phyloP scores from a whole-genome alignment of 2,113 vertebrate species.

The Lepisosteus osseus region DNA sequence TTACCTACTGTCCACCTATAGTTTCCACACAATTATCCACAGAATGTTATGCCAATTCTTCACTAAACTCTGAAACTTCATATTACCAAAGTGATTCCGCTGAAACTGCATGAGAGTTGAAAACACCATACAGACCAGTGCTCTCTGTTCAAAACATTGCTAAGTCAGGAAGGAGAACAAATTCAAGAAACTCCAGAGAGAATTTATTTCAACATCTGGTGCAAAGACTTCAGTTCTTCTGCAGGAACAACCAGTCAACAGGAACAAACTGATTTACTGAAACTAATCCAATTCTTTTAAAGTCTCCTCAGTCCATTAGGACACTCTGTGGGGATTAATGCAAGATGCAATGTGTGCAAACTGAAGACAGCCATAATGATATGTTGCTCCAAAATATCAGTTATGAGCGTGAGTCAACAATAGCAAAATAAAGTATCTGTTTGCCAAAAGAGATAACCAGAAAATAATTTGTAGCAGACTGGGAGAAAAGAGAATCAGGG shows the following conservation, averaged over 20 bases:
- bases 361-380: conserved; percentile 9
- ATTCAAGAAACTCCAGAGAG: conserved; percentile 9
- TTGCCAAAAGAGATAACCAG: conserved; percentile 18
- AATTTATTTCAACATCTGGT: conserved; percentile 6
- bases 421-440: background rate
- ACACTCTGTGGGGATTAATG: conserved; percentile 4
- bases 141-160: background rate
- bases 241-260: background rate
- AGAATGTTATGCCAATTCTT: background rate
- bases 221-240: background rate
- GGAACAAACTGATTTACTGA: conserved; percentile 18
- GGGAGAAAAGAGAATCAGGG: background rate
- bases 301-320: conserved; percentile 22
- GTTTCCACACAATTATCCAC: too few relatives aligned
- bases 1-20: too few relatives aligned
- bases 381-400: conserved; percentile 21
- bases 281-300: conserved; percentile 13
- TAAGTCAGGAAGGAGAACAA: background rate
- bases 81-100: background rate
- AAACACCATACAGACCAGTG: background rate
- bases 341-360: conserved; percentile 5
- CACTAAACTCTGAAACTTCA: background rate
- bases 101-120: background rate
- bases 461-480: conserved; percentile 5
- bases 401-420: conserved; percentile 30